Evolutionary conservation across 1,140 invertebrate genomes (phyloP), one percentile per base, ranked within the genome.

Genomic region (Cecropterus lyciades): DNA sequence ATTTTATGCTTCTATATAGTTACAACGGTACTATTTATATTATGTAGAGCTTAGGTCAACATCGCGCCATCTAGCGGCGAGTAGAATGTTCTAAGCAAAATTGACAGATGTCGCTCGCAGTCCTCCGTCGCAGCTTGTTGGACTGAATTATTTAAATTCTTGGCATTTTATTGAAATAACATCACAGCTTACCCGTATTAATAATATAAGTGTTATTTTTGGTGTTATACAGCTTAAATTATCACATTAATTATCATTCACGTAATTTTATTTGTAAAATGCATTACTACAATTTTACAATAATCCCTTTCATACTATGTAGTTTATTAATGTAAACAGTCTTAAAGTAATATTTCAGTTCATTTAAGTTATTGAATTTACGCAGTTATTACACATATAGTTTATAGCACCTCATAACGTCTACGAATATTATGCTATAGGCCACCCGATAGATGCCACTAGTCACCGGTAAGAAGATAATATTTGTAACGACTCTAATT

Each of bases 61-160:
- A 11, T 17, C 73, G 70, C 88, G 88, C 88, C 87, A 88, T 82
- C 88, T 91, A 82, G 83, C 70, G 87, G 56, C 73, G 84, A 89
- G 84, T 91, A 89, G 88, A 73, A 59, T 55, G 42, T 59, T 65
- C 49, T 8, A 43, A 51, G 6, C 46, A 67, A 10, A 16, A 75
- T 33, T 66, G 55, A 77, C 76, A 91, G 88, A 89, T 89, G 88
- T 78, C 88, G 84, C 84, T 81, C 66, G 65, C 27, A 56, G 48
- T 46, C 15, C 7, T 52, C 6, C 13, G 40, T 1, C 16, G 37
- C 10, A 17, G 15, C 4, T 30, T 33, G 14, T 33, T 33, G 33
- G 4, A 0, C 2, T 15, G 14, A 6, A 15, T 33, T 27, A 10
- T 6, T 20, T 49, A 0, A 15, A 24, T 14, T 7, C n/a, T 14